phyloP scores from a whole-genome alignment of 2,797 vertebrate genomes.

The Falco biarmicus region DNA sequence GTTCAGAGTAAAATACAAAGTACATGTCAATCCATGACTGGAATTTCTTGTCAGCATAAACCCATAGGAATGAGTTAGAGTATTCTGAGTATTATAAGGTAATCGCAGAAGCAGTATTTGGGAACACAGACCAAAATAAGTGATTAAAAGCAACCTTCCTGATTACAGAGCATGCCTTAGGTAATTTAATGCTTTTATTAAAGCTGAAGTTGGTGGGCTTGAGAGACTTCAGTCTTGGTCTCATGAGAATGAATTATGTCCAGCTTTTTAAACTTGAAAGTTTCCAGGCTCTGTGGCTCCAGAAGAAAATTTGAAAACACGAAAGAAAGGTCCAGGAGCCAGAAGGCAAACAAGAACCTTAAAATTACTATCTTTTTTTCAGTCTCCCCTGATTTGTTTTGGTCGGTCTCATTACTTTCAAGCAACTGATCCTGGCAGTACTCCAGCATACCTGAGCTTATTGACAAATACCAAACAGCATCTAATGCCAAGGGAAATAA shows the following conservation, averaged over 20 bases:
- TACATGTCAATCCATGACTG: not conserved
- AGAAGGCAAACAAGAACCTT: slow-evolving; percentile 9
- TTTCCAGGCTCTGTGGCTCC: not conserved
- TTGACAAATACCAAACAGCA: slow-evolving; percentile 3
- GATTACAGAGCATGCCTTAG: not conserved
- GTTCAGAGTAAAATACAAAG: not conserved
- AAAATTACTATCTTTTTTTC: not conserved
- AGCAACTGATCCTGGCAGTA: not conserved
- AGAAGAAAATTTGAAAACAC: not conserved
- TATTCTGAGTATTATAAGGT: not conserved
- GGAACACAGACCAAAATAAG: not conserved
- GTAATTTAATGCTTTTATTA: slow-evolving; percentile 7
- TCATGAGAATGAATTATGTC: not conserved
- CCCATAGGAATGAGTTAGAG: not conserved
- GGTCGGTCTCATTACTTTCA: not conserved
- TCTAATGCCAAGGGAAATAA: not conserved
- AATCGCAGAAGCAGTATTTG: not conserved
- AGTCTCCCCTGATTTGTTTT: not conserved
- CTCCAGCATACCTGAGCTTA: not conserved
- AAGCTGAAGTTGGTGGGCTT: not conserved
- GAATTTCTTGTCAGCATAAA: not conserved
- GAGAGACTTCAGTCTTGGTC: not conserved
- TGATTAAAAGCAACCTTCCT: not conserved
- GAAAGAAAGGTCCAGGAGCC: not conserved
- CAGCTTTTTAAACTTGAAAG: not conserved